Conservation (phyloP, 2,113 vertebrate genomes). For the Corapipo altera region DNA sequence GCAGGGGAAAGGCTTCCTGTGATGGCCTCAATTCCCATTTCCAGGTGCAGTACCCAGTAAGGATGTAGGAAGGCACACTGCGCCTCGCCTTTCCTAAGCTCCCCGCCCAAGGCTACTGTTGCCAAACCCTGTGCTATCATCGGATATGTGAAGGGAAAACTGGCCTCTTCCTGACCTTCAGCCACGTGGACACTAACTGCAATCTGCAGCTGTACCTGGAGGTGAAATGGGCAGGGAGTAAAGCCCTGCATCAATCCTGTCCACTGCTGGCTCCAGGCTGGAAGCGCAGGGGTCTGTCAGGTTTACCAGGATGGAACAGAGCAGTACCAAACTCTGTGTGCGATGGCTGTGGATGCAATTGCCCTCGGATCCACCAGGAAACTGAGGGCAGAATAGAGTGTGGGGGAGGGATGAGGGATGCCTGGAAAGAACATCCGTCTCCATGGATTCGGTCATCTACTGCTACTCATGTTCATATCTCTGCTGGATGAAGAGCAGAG, state of each 20-base stretch:
- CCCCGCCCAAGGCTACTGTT: background rate
- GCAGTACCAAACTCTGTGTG: fast-evolving
- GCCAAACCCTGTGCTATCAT: background rate
- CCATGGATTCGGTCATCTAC: background rate
- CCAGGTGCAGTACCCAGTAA: constrained; percentile 4
- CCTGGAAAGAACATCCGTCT: background rate
- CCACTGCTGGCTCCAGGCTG: background rate
- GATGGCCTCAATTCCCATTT: background rate
- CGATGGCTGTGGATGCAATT: background rate
- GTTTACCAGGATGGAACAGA: background rate
- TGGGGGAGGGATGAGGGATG: background rate
- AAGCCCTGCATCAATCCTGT: background rate
- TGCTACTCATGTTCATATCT: background rate
- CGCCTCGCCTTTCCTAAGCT: constrained; percentile 4
- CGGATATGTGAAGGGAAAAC: fast-evolving
- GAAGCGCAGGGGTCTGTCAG: background rate
- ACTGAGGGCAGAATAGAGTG: background rate
- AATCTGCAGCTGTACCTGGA: background rate
- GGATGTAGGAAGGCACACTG: background rate
- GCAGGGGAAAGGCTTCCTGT: constrained; percentile 46
- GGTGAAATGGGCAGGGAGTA: background rate
- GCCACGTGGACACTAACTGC: background rate
- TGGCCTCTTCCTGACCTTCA: background rate
- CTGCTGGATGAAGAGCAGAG: background rate
- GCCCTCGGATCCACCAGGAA: fast-evolving